A percentile compares a stretch with the other conserved stretches of the same genome.
Conservation (phyloP, 2,888 invertebrate genomes). For the Plebejus anna region DNA sequence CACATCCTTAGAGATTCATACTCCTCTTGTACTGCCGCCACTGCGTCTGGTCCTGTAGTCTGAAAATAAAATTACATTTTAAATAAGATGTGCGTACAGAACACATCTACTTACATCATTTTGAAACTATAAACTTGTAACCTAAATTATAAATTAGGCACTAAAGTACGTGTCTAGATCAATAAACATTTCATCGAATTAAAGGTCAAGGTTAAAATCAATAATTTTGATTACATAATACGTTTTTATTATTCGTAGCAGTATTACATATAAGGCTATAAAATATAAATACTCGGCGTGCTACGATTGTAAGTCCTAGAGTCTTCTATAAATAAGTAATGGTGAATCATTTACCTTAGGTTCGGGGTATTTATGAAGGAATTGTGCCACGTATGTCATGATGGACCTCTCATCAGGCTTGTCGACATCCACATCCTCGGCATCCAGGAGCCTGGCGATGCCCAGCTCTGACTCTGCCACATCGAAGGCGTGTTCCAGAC, state of each 20-base stretch:
- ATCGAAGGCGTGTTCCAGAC: constrained; percentile 95
- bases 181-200: neutral
- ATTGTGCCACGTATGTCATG: constrained; percentile 99
- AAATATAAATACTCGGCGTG: neutral
- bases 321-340: neutral
- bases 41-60: constrained; percentile 85
- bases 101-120: too few relatives aligned
- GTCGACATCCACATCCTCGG: constrained; percentile 97
- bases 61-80: constrained; percentile 40
- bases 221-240: neutral
- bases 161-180: too few relatives aligned
- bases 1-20: constrained; percentile 90
- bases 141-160: too few relatives aligned
- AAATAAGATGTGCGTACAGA: neutral
- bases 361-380: constrained; percentile 96
- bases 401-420: constrained; percentile 98
- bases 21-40: constrained; percentile 89
- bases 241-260: too few relatives aligned
- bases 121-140: too few relatives aligned
- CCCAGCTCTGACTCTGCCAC: constrained; percentile 95
- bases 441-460: constrained; percentile 93
- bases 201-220: neutral
- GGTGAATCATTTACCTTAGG: constrained; percentile 78
- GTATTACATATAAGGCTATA: neutral
- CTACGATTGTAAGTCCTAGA: neutral